Conservation (phyloP, 1,140 invertebrate species). For the Procambarus clarkii region DNA sequence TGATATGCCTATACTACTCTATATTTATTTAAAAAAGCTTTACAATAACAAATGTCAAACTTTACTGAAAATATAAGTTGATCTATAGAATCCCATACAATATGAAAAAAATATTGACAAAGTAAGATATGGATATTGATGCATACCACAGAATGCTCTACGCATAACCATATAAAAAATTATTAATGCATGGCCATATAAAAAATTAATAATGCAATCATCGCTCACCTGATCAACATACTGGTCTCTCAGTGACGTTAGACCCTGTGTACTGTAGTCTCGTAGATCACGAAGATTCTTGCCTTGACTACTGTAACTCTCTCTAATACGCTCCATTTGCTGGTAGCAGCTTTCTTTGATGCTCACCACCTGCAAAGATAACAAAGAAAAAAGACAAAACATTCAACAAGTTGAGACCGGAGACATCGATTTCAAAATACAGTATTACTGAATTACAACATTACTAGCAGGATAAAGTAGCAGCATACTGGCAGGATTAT, state of each 20-base stretch:
- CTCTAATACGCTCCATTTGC: constrained; percentile 94
- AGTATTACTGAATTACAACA: no score
- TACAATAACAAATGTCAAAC: no score
- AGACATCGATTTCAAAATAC: no score
- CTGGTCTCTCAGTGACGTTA: constrained; percentile 90
- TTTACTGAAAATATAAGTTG: no score
- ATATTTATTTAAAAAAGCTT: no score
- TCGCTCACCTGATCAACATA: constrained; percentile 90
- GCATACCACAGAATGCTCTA: neutral
- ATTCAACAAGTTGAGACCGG: no score
- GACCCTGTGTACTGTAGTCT: constrained; percentile 90
- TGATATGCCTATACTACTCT: no score
- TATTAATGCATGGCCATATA: no score
- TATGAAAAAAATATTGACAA: no score
- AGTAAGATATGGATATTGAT: neutral
- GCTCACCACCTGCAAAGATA: constrained; percentile 82
- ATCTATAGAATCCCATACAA: no score
- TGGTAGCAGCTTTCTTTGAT: constrained; percentile 94
- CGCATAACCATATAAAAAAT: no score
- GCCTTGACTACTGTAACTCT: constrained; percentile 91
- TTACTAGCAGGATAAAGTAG: neutral
- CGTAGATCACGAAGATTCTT: constrained; percentile 91
- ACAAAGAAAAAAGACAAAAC: constrained; percentile 9
- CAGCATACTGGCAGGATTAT: neutral
- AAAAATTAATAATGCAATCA: neutral